phyloP scores from a whole-genome alignment of 2,113 vertebrate genomes.

The Acanthisitta chloris region DNA sequence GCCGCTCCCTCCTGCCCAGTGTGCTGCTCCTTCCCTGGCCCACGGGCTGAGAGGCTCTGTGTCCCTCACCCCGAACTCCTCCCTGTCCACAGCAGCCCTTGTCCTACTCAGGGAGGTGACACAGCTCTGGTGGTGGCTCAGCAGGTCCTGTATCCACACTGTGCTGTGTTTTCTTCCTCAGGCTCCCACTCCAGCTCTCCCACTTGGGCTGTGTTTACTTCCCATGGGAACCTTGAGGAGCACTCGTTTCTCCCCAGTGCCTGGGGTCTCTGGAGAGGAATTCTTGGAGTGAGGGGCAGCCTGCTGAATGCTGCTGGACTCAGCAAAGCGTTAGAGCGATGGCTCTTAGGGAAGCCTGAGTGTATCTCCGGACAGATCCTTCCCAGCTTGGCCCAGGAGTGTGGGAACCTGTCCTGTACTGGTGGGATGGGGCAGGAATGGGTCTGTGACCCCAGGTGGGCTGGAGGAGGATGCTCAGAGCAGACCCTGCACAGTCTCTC shows the following conservation, averaged over 20 bases:
- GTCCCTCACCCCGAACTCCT: background rate
- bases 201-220: background rate
- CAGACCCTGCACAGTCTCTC: accelerated
- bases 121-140: accelerated
- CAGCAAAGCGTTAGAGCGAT: accelerated
- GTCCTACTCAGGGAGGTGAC: background rate
- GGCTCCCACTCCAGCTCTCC: accelerated
- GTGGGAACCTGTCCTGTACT: background rate
- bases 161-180: too few species aligned
- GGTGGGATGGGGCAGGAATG: background rate
- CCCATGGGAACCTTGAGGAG: background rate
- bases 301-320: background rate
- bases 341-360: background rate
- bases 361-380: accelerated
- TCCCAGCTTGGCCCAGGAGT: background rate
- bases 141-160: accelerated
- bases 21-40: background rate
- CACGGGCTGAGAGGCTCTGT: accelerated
- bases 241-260: background rate
- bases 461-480: background rate
- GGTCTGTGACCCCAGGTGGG: background rate
- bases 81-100: background rate
- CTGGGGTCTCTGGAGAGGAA: background rate
- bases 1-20: background rate
- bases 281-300: background rate